These are phyloP conservation scores for Temnothorax longispinosus DNA, from an alignment of 1,140 invertebrate species.

Conservation along the genomic window DNA sequence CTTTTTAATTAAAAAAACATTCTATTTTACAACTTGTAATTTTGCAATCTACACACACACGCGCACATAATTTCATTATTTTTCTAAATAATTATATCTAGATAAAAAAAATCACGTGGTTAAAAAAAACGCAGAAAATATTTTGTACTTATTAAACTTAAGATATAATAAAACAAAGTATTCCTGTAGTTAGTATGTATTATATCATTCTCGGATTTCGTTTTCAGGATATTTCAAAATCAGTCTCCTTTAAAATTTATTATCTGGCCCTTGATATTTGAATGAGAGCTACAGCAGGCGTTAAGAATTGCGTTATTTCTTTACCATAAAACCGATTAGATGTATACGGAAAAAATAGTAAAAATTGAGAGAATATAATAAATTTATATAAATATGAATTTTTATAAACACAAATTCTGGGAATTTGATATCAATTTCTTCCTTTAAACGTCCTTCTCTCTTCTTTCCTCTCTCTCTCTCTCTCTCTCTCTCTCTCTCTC, in stretches of 20 bases:
- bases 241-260: background rate
- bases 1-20: slow-evolving; percentile 3
- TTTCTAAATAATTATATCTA: background rate
- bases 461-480: background rate
- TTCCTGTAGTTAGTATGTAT: background rate
- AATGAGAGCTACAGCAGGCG: background rate
- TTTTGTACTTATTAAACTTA: background rate
- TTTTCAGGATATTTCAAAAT: background rate
- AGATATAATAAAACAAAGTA: background rate
- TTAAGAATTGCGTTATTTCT: background rate
- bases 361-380: background rate
- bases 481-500: background rate
- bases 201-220: background rate
- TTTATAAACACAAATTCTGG: background rate
- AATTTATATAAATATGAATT: background rate
- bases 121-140: background rate
- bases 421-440: slow-evolving; percentile 9
- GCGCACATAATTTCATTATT: background rate
- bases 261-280: background rate
- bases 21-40: background rate
- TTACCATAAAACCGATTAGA: background rate
- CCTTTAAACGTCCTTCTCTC: background rate
- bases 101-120: background rate
- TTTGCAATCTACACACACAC: background rate
- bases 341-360: background rate